Evolutionary conservation across 1,140 invertebrate species (phyloP), one percentile per base, ranked within the genome.

Genomic region (Ptiloglossa arizonensis): DNA sequence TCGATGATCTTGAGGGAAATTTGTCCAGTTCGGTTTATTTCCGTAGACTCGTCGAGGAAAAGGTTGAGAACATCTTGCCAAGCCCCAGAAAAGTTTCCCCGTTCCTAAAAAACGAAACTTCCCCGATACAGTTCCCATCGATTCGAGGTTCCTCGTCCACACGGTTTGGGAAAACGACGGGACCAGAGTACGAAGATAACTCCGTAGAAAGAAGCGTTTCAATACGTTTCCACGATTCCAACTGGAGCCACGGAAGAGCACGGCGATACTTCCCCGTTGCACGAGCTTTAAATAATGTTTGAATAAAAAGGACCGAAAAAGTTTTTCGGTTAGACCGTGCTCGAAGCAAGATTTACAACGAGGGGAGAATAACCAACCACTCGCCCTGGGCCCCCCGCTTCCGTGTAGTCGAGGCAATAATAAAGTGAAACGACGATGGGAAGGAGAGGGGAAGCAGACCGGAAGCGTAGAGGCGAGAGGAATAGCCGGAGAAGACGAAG

Each of bases 331-430:
- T 59, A 69, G 64, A 74, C 50, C 22, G 44, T 22, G n/a, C 60
- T 74, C 62, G 52, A 56, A 68, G 17, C 54, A 59, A 54, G 66
- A 76, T 76, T 69, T 76, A 69, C 73, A 68, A 74, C 62, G 35
- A 24, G 35, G 24, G 24, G 48, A 44, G 62, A 67, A 67, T 74
- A 74, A 74, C 17, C 72, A 35, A 29, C n/a, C 27, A 19, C 32
- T 11, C 22, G 29, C 4, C 15, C 2, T 1, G n/a, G n/a, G n/a
- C n/a, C n/a, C n/a, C n/a, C 8, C 11, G 13, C 22, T 24, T 17
- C 44, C 27, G 13, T 50, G n/a, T 13, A 52, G 59, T 63, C 59
- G 52, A 50, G 41, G 66, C 35, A 76, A 76, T 76, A 76, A 76
- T 69, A 76, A 69, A 76, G 73, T 35, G 66, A 76, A 32, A 69